These are phyloP conservation scores for Amorpha juglandis DNA, from an alignment of 2,888 invertebrate species.

Conservation along the genomic window DNA sequence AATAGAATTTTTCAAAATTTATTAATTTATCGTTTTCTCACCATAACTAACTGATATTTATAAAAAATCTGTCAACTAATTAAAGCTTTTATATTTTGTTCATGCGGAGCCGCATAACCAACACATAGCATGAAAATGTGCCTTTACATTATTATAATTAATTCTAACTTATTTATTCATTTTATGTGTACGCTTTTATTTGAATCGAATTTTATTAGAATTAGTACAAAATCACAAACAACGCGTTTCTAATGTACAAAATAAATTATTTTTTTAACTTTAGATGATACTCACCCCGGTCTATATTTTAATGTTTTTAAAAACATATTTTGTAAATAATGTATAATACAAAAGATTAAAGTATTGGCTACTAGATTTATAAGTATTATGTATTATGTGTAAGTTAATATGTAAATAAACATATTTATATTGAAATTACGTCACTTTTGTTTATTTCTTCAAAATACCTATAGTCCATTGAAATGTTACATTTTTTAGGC, in stretches of 20 bases:
- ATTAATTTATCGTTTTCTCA: no score
- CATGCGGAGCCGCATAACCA: neutral
- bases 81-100: neutral
- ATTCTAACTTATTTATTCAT: slow-evolving; percentile 43
- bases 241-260: slow-evolving; percentile 61
- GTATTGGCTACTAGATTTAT: slow-evolving; percentile 52
- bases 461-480: no score
- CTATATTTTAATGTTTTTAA: slow-evolving; percentile 37
- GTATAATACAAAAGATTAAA: slow-evolving; percentile 46
- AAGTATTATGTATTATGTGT: slow-evolving; percentile 41
- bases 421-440: slow-evolving; percentile 27
- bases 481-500: no score
- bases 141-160: slow-evolving; percentile 30
- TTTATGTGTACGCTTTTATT: slow-evolving; percentile 36
- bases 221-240: slow-evolving; percentile 56
- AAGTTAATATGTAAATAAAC: slow-evolving; percentile 29
- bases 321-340: slow-evolving; percentile 69
- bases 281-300: slow-evolving; percentile 30
- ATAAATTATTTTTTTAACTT: slow-evolving; percentile 32
- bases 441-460: neutral
- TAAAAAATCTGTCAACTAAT: no score
- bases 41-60: no score
- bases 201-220: slow-evolving; percentile 37
- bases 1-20: no score
- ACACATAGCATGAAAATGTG: slow-evolving; percentile 1